A percentile compares a stretch with the other conserved stretches of the same genome.
Evolutionary conservation across 2,113 vertebrate species (phyloP).

Genomic region (Cyprinodon brontotheroides): DNA sequence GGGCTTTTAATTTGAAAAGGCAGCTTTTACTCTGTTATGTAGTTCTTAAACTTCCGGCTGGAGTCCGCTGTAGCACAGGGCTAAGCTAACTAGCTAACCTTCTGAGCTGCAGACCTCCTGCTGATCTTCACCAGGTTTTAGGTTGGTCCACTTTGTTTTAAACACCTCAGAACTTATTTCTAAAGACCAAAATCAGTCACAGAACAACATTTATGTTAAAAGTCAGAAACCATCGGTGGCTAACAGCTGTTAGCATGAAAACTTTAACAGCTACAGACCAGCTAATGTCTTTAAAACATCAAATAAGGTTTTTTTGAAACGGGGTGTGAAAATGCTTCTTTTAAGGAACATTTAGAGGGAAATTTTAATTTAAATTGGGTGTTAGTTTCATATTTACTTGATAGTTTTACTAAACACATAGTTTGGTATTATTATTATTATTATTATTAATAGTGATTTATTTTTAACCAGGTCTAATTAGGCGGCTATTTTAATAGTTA

Average conservation of each 20-base stretch:
- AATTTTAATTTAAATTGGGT: no score
- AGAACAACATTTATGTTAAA: conserved; percentile 27
- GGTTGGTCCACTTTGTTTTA: neutral
- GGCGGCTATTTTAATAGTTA: neutral
- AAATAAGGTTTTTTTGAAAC: neutral
- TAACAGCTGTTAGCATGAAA: neutral
- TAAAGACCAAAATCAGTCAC: neutral
- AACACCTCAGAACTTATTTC: neutral
- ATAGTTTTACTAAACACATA: neutral
- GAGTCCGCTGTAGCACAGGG: no score
- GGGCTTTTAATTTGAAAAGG: conserved; percentile 55
- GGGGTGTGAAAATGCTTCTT: neutral
- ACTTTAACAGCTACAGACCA: neutral
- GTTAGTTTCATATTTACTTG: no score
- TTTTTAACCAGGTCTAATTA: neutral
- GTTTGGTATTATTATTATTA: neutral
- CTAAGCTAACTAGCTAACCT: neutral
- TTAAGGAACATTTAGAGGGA: no score
- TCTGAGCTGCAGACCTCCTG: neutral
- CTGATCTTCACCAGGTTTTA: neutral
- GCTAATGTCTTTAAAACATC: neutral
- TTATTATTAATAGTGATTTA: neutral
- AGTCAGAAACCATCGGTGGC: neutral
- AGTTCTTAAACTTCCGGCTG: neutral
- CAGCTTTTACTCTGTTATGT: neutral